Evolutionary conservation across 1,140 invertebrate species (phyloP).

Genomic region (Drepana arcuata): DNA sequence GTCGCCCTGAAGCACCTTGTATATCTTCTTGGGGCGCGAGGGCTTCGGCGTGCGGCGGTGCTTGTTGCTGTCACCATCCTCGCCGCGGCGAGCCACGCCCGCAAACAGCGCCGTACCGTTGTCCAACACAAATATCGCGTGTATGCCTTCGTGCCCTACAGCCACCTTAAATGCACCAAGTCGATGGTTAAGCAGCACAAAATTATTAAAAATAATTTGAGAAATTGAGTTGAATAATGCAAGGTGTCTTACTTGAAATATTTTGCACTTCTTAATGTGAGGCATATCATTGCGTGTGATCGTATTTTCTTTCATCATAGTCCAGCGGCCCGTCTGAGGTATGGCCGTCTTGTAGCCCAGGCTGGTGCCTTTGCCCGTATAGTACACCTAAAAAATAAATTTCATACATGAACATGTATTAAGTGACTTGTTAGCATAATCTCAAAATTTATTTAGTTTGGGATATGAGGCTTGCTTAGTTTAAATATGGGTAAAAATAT

Average conservation of each 20-base stretch:
- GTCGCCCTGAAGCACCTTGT: too few relatives aligned
- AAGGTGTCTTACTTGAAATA: conserved; percentile 43
- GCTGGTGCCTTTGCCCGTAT: conserved; percentile 53
- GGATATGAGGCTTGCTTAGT: too few relatives aligned
- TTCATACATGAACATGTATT: too few relatives aligned
- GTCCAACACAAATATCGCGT: conserved; percentile 89
- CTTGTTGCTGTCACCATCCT: conserved; percentile 93
- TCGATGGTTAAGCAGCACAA: too few relatives aligned
- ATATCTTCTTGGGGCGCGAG: conserved; percentile 93
- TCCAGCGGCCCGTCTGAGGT: conserved; percentile 50
- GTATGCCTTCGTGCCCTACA: conserved; percentile 93
- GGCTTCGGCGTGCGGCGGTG: conserved; percentile 90
- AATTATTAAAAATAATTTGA: too few relatives aligned
- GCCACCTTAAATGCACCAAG: too few relatives aligned
- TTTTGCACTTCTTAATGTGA: conserved; percentile 43
- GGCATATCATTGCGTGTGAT: conserved; percentile 42
- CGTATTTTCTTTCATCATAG: conserved; percentile 50
- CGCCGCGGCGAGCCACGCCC: conserved; percentile 91
- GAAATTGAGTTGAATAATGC: too few relatives aligned
- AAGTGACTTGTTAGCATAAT: too few relatives aligned
- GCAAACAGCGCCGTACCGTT: conserved; percentile 91
- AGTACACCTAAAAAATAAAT: conserved; percentile 50
- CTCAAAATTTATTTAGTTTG: too few relatives aligned
- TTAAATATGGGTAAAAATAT: too few relatives aligned
- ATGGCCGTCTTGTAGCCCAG: conserved; percentile 52